Evolutionary conservation across 2,888 invertebrate species (phyloP), one percentile per base, ranked within the genome.

Genomic region (Psococerastis gibbosa): DNA sequence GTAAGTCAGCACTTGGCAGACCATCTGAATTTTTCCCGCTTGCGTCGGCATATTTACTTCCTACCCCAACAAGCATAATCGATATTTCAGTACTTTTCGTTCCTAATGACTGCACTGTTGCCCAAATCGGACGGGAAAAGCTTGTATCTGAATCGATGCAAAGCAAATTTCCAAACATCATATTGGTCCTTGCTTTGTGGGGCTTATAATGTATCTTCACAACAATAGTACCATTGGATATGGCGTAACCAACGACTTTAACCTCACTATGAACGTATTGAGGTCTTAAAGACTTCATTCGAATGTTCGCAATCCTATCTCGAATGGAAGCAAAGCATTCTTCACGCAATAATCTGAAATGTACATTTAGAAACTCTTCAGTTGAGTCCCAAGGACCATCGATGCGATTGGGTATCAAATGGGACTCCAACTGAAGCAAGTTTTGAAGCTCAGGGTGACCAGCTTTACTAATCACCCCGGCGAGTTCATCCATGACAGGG

Each of bases 281-380:
- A n/a, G 9, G 9, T 9, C n/a, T 31, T 9, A 11, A 11, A 9
- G 31, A n/a, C n/a, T 31, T n/a, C 31, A n/a, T 11, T 11, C 31
- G 31, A 31, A 31, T n/a, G 9, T n/a, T 31, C 31, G 31, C 31
- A n/a, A 31, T 31, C n/a, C 31, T n/a, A n/a, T n/a, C n/a, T n/a
- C n/a, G n/a, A n/a, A n/a, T n/a, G n/a, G n/a, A n/a, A n/a, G n/a
- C n/a, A n/a, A 31, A 31, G n/a, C 31, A 31, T 31, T 31, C 31
- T 31, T 31, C 31, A 11, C 31, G 9, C n/a, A 31, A 31, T n/a
- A 31, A 31, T n/a, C 31, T 31, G n/a, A 31, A 31, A 31, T 31
- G 31, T 31, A 31, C 31, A 31, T 31, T 31, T 31, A 31, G n/a
- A 31, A 31, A 31, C n/a, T 31, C 31, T 31, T 31, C 31, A n/a